phyloP scores from a whole-genome alignment of 2,888 invertebrate species.

The Philereme vetulata region DNA sequence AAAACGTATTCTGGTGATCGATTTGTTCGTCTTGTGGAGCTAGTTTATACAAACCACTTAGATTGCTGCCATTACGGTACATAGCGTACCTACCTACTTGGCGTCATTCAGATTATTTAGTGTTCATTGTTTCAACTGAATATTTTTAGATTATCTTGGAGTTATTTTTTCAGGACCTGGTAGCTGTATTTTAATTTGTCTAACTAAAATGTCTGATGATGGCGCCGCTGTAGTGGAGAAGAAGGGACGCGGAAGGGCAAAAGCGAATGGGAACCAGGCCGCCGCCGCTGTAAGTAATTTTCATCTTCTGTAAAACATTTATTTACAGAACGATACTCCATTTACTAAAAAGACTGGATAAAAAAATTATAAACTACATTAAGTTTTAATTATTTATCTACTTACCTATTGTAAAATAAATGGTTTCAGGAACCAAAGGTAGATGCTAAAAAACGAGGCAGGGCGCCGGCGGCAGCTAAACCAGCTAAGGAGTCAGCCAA shows the following conservation, averaged over 20 bases:
- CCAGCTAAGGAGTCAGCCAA: constrained; percentile 79
- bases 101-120: background rate
- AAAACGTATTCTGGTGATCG: background rate
- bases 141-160: background rate
- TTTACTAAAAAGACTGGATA: no score
- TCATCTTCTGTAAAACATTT: background rate
- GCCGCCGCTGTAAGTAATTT: constrained; percentile 49
- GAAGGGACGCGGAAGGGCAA: constrained; percentile 80
- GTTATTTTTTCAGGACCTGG: constrained; percentile 53
- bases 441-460: constrained; percentile 77
- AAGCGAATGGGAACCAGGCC: constrained; percentile 78
- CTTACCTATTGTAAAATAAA: constrained; percentile 1
- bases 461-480: constrained; percentile 70
- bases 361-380: no score
- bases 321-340: no score
- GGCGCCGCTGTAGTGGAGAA: constrained; percentile 80
- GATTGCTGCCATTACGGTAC: background rate
- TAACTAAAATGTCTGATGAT: constrained; percentile 79
- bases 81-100: background rate
- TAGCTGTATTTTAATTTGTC: constrained; percentile 48
- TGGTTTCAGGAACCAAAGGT: constrained; percentile 72
- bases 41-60: background rate
- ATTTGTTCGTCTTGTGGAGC: no score
- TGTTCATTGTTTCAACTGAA: constrained; percentile 1
- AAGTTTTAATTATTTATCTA: no score